Evolutionary conservation across 2,888 invertebrate genomes (phyloP).

Genomic region (Julus scandinavius): DNA sequence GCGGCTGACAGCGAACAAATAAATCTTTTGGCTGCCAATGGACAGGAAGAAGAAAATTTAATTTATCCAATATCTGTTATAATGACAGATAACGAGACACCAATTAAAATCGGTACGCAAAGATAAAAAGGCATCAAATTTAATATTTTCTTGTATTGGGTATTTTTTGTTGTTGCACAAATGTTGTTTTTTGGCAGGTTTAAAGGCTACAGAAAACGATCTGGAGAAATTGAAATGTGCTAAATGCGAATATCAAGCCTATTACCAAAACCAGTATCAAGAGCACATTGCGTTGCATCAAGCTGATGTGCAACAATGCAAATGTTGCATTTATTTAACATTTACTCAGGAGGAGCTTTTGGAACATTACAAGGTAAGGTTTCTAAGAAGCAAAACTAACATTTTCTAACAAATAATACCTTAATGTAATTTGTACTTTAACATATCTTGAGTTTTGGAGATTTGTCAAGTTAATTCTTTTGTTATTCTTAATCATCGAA

Average conservation of each 20-base stretch:
- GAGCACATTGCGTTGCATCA: constrained; percentile 64
- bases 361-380: constrained; percentile 64
- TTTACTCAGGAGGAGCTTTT: constrained; percentile 62
- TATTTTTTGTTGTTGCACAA: too few species aligned
- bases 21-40: background rate
- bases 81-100: constrained; percentile 32
- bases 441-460: too few species aligned
- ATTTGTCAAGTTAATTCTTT: too few species aligned
- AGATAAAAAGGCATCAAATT: background rate
- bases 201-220: constrained; percentile 64
- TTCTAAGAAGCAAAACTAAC: background rate
- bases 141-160: background rate
- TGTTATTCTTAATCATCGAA: too few species aligned
- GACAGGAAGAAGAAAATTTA: constrained; percentile 2
- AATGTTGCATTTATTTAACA: constrained; percentile 61
- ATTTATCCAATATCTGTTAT: constrained; percentile 37
- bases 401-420: too few species aligned
- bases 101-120: constrained; percentile 44
- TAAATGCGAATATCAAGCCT: constrained; percentile 65
- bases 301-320: constrained; percentile 63
- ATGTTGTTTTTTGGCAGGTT: constrained; percentile 61
- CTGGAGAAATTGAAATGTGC: constrained; percentile 64
- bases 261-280: constrained; percentile 66
- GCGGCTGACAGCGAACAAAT: background rate
- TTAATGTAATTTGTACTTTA: too few species aligned